Evolutionary conservation across 2,113 vertebrate species (phyloP).

Genomic region (Desmodus rotundus): DNA sequence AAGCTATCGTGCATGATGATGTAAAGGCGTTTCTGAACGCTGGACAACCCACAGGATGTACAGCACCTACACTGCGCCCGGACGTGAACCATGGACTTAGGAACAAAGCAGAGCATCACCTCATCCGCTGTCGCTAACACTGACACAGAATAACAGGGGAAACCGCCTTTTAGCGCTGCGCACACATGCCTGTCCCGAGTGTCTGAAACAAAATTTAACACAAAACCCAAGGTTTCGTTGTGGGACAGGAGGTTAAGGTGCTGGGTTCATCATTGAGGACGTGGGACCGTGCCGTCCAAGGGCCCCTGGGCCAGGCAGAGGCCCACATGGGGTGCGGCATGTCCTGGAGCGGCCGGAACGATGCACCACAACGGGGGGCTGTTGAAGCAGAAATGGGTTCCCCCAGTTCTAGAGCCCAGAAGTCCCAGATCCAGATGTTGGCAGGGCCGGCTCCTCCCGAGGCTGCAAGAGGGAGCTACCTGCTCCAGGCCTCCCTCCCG

Average conservation of each 20-base stretch:
- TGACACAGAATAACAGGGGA: neutral
- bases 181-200: too few relatives aligned
- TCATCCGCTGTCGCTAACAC: neutral
- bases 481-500: neutral
- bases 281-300: accelerated
- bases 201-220: neutral
- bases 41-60: neutral
- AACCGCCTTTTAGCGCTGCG: neutral
- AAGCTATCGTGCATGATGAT: neutral
- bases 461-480: neutral
- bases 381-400: neutral
- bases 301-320: neutral
- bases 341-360: neutral
- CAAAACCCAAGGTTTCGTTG: neutral
- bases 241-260: neutral
- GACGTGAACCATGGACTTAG: neutral
- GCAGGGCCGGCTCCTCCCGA: neutral
- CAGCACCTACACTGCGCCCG: neutral
- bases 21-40: neutral
- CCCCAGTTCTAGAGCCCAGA: neutral
- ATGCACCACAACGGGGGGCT: accelerated
- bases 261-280: neutral
- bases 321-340: accelerated
- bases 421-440: neutral
- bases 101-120: neutral